A percentile compares a stretch with the other conserved stretches of the same genome.
phyloP scores from a whole-genome alignment of 2,113 vertebrate species.

The Hirundichthys speculiger region DNA sequence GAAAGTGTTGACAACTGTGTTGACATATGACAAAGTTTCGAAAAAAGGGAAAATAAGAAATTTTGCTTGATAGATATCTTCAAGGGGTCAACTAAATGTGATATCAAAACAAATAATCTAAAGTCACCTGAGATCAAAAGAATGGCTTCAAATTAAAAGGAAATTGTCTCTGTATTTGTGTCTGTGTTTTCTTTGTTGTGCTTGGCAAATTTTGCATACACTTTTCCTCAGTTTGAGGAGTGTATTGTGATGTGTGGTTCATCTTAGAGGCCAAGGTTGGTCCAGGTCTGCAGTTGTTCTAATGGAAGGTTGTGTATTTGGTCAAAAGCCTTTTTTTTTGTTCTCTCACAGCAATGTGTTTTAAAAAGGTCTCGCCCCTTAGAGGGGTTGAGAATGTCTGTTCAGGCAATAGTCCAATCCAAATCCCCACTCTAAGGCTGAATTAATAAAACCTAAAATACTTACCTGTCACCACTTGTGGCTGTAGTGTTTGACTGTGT shows the following conservation, averaged over 20 bases:
- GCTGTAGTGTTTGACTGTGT: not conserved
- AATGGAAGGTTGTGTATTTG: not conserved
- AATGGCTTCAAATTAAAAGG: too few relatives aligned
- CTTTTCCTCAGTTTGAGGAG: not conserved
- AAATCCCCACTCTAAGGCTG: not conserved
- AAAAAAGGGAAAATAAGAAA: conserved; percentile 32
- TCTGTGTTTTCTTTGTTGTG: not conserved
- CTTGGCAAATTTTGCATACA: not conserved
- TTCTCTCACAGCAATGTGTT: not conserved
- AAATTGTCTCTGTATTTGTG: too few relatives aligned
- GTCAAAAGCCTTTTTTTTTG: too few relatives aligned
- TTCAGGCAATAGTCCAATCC: not conserved
- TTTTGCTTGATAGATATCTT: conserved; percentile 32
- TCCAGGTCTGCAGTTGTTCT: not conserved
- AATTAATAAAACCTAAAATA: not conserved
- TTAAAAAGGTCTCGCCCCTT: not conserved
- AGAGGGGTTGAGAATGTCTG: not conserved
- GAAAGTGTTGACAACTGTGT: conserved; percentile 29
- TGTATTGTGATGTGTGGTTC: not conserved
- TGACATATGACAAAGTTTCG: conserved; percentile 46
- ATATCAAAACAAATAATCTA: conserved; percentile 11
- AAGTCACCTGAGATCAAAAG: too few relatives aligned
- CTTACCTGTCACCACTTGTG: not conserved
- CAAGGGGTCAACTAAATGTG: conserved; percentile 18
- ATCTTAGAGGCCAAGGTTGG: too few relatives aligned